These are phyloP conservation scores for Zelleria hepariella DNA, from an alignment of 2,888 invertebrate genomes.

Conservation along the genomic window DNA sequence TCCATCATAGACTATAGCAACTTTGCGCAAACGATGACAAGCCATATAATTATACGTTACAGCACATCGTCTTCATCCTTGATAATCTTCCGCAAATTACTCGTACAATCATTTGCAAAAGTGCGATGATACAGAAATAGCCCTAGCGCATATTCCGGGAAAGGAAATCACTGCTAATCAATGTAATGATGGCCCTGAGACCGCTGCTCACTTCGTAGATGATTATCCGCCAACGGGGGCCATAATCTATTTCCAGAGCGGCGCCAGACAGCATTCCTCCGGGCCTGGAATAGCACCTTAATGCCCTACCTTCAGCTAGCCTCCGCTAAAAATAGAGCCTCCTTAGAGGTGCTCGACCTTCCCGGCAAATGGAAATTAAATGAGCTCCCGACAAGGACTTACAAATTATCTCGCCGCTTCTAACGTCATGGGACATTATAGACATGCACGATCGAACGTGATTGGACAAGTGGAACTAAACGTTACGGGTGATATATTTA, in stretches of 20 bases:
- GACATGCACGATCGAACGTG: not conserved
- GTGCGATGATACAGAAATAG: not conserved
- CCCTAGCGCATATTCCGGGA: not conserved
- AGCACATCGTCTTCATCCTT: not conserved
- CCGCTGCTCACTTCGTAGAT: not conserved
- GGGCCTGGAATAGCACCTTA: slow-evolving; percentile 54
- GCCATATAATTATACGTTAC: not conserved
- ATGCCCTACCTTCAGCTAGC: slow-evolving; percentile 44
- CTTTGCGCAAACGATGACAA: not conserved
- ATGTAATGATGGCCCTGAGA: slow-evolving; percentile 6
- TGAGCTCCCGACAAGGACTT: slow-evolving; percentile 18
- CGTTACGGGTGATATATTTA: not conserved
- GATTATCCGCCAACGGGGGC: slow-evolving; percentile 23
- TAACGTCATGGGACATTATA: not conserved
- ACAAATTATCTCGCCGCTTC: not conserved
- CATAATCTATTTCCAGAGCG: slow-evolving; percentile 52
- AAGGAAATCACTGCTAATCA: slow-evolving; percentile 5
- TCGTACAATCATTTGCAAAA: not conserved
- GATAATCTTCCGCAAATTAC: not conserved
- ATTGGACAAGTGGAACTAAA: not conserved
- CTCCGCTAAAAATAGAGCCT: slow-evolving; percentile 45
- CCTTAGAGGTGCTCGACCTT: slow-evolving; percentile 34
- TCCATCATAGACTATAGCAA: slow-evolving; percentile 5
- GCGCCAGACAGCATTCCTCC: slow-evolving; percentile 65
- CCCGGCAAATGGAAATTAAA: slow-evolving; percentile 37